Conservation (phyloP, 2,888 invertebrate species). For the Mythimna ferrago region DNA sequence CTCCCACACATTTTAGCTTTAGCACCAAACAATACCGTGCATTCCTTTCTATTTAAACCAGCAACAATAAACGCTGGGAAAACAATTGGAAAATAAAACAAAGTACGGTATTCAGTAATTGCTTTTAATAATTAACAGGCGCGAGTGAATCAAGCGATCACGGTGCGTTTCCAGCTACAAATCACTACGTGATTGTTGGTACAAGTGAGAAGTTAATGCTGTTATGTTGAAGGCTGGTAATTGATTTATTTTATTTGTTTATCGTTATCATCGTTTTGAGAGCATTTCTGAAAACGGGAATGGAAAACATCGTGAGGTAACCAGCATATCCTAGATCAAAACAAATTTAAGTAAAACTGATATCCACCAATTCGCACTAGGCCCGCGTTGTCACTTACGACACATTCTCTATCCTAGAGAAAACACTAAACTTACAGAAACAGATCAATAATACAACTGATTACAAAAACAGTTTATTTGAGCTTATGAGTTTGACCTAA, state of each 20-base stretch:
- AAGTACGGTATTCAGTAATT: constrained; percentile 69
- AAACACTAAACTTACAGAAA: no score
- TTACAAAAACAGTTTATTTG: no score
- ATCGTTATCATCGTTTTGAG: background rate
- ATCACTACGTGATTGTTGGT: constrained; percentile 75
- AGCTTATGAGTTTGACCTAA: no score
- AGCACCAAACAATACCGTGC: constrained; percentile 13
- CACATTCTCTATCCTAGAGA: no score
- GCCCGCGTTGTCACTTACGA: background rate
- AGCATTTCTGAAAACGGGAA: no score
- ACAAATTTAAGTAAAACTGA: no score
- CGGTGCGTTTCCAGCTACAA: constrained; percentile 79
- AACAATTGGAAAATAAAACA: constrained; percentile 54
- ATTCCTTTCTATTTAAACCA: constrained; percentile 19
- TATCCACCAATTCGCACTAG: background rate
- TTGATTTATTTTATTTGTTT: background rate
- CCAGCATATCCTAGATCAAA: no score
- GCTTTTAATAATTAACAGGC: constrained; percentile 83
- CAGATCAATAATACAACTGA: no score
- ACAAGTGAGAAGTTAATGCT: constrained; percentile 64
- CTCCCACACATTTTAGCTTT: background rate
- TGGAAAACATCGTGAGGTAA: no score
- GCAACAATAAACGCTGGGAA: constrained; percentile 41
- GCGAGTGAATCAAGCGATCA: constrained; percentile 82
- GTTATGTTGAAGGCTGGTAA: background rate